Base-by-base conservation (phyloP, 2,888 invertebrate genomes). In the Sarcophaga rosellei region DNA sequence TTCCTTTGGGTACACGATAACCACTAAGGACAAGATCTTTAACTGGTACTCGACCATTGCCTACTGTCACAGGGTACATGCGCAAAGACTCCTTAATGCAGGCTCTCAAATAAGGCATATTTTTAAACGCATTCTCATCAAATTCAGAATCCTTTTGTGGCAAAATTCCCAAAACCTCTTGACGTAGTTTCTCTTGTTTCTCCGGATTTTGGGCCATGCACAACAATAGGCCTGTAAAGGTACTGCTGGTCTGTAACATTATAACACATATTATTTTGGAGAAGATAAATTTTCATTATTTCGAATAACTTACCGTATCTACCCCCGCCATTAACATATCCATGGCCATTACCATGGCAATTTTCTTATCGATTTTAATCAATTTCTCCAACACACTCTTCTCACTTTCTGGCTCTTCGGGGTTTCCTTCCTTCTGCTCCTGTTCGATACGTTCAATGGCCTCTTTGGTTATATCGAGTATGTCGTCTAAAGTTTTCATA, bases 1-100 rank as follows among this genome's bases (percentile, higher is more conserved):
- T 95, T 53, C 94, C 94, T 91, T 94, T 94, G 0, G 96, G 96
- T 88, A 96, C 94, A 80, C 91, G 91, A 89, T 96, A 96, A 20
- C 95, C 96, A 69, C 94, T 94, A 0, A 97, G 89, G 11, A 95
- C 94, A 25, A 95, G 93, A 82, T 96, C 95, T 47, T 94, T 94
- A 0, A 92, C 92, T 59, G 94, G 93, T 57, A 92, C 92, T 85
- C 96, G 94, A 1, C 94, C 89, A 88, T 95, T 95, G 0, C 94
- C 96, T 10, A 94, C 90, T 0, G 94, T 93, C 0, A 96, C 94
- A 0, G 96, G 95, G 88, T 94, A 94, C 0, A 96, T 4, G 85
- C 97, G 94, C 85, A 96, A 92, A 0, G 95, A 94, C 91, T 97
- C 97, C 90, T 96, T 97, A 21, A 97, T 94, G 89, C 96, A 96